These are phyloP conservation scores for Entomyzon cyanotis DNA, from an alignment of 2,113 vertebrate species.

Conservation along the genomic window DNA sequence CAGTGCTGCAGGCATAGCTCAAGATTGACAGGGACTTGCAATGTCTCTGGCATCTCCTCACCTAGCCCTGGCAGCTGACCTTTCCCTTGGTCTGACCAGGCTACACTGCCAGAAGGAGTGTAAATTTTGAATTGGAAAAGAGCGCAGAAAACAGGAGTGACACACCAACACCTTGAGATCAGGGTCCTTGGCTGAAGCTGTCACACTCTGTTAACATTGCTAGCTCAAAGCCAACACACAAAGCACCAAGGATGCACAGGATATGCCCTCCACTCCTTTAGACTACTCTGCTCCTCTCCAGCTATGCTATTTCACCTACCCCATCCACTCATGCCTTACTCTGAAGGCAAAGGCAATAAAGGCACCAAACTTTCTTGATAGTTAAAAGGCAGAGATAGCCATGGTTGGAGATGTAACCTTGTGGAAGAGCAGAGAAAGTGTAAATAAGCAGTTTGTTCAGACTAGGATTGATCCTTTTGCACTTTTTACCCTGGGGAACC, in stretches of 20 bases:
- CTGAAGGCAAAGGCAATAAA: background rate
- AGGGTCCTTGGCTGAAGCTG: background rate
- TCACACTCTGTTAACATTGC: background rate
- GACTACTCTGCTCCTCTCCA: background rate
- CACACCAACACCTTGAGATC: background rate
- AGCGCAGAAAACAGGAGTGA: background rate
- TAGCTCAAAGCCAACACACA: background rate
- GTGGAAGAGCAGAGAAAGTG: background rate
- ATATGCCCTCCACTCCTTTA: background rate
- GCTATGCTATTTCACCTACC: background rate
- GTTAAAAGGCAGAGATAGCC: background rate
- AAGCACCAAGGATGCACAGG: background rate
- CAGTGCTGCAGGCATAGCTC: background rate
- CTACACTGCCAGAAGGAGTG: background rate
- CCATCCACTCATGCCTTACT: background rate
- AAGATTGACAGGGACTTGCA: background rate
- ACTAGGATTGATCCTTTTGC: background rate
- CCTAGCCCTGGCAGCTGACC: background rate
- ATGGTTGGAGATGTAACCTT: background rate
- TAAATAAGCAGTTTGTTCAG: background rate
- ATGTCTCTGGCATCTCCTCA: background rate
- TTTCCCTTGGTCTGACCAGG: background rate
- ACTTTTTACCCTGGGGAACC: background rate
- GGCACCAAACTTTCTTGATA: background rate
- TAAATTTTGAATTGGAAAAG: background rate